A percentile compares a stretch with the other conserved stretches of the same genome.
phyloP scores from a whole-genome alignment of 2,888 invertebrate species.

The Zaprionus lineosus region DNA sequence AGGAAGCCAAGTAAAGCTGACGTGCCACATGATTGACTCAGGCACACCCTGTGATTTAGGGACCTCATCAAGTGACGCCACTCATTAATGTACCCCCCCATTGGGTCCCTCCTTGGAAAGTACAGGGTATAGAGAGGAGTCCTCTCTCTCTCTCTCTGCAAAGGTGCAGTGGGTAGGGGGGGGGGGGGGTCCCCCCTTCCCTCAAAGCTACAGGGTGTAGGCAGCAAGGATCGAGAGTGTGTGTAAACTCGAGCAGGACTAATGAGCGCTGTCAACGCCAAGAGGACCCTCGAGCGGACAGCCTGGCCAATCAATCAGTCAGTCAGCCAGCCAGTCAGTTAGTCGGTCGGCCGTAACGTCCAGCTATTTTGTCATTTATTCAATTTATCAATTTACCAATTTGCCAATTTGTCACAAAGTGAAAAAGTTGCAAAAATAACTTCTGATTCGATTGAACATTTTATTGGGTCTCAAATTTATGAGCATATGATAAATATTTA shows the following conservation, averaged over 20 bases:
- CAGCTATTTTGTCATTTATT: conserved; percentile 41
- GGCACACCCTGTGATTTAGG: conserved; percentile 12
- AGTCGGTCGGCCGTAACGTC: conserved; percentile 16
- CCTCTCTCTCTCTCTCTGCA: no score
- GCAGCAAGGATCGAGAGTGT: no score
- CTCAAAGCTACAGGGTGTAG: no score
- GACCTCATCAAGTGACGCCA: no score
- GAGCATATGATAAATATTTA: conserved; percentile 25
- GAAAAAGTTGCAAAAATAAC: conserved; percentile 4
- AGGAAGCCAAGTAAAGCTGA: conserved; percentile 1
- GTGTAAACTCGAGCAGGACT: no score
- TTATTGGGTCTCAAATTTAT: conserved; percentile 49
- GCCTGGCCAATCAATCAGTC: conserved; percentile 8
- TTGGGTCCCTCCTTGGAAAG: no score
- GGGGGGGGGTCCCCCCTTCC: no score
- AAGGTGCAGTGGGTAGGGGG: no score
- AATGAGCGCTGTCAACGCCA: conserved; percentile 48
- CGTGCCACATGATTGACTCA: not conserved
- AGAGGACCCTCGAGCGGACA: conserved; percentile 23
- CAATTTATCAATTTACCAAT: conserved; percentile 37
- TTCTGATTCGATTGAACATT: conserved; percentile 30
- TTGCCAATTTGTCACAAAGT: conserved; percentile 32
- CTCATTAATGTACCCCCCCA: no score
- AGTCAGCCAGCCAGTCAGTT: conserved; percentile 32
- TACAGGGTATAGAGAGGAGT: no score